Evolutionary conservation across 64 coral and sea anemone species (phyloP).

Genomic region (Orbicella faveolata): DNA sequence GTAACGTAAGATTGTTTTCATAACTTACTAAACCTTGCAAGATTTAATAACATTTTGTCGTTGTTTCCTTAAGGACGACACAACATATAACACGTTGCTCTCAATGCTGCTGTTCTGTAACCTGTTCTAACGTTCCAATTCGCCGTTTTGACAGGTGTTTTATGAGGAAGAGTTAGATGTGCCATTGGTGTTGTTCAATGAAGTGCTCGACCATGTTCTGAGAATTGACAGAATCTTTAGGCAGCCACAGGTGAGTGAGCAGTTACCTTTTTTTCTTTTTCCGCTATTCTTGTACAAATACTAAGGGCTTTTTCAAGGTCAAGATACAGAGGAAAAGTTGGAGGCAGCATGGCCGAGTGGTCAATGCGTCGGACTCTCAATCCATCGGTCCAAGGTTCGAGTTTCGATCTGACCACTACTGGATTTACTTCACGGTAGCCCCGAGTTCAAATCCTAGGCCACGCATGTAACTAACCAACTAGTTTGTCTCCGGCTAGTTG

Average conservation of each 20-base stretch:
- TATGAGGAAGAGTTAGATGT: conserved; percentile 99
- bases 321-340: background rate
- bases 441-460: no score
- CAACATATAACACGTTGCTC: background rate
- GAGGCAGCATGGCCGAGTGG: no score
- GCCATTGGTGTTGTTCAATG: conserved; percentile 94
- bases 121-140: background rate
- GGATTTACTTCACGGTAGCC: no score
- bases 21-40: no score
- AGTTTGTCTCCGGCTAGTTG: no score
- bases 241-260: conserved; percentile 79
- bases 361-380: no score
- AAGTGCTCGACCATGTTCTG: conserved; percentile 96
- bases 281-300: background rate
- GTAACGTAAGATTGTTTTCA: no score
- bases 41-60: no score
- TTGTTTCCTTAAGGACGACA: background rate
- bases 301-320: background rate
- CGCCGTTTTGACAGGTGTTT: conserved; percentile 66
- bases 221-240: conserved; percentile 99
- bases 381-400: no score
- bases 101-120: background rate
- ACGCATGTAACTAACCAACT: no score
- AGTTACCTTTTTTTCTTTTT: background rate
- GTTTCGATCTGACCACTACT: no score